phyloP scores from a whole-genome alignment of 2,888 invertebrate genomes.

The Latheticus oryzae region DNA sequence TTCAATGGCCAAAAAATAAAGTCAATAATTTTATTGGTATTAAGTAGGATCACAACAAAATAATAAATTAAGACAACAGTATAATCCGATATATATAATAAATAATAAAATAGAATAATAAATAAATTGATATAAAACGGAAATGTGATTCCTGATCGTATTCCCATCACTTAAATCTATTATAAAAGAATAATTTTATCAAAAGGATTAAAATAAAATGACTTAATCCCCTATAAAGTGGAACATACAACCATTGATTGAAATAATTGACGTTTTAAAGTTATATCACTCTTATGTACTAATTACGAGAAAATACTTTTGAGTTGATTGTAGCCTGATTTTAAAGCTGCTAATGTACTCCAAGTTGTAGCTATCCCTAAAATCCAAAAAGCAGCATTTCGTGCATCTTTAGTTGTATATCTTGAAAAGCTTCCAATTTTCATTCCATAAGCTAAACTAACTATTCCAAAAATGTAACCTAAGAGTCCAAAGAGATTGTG shows the following conservation, averaged over 20 bases:
- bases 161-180: background rate
- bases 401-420: conserved; percentile 31
- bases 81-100: no score
- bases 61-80: no score
- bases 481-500: conserved; percentile 50
- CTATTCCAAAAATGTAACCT: conserved; percentile 49
- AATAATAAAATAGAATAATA: no score
- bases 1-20: no score
- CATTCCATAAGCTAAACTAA: conserved; percentile 44
- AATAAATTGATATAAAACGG: no score
- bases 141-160: no score
- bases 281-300: background rate
- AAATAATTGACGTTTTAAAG: conserved; percentile 1
- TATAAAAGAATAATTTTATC: conserved; percentile 11
- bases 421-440: conserved; percentile 15
- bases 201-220: background rate
- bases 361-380: conserved; percentile 43
- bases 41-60: no score
- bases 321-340: conserved; percentile 39
- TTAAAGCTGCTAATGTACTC: conserved; percentile 44
- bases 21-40: no score
- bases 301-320: conserved; percentile 26
- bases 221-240: conserved; percentile 10
- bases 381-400: conserved; percentile 25
- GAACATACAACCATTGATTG: conserved; percentile 1